Evolutionary conservation across 2,113 vertebrate species (phyloP).

Genomic region (Australoheros scitulus): DNA sequence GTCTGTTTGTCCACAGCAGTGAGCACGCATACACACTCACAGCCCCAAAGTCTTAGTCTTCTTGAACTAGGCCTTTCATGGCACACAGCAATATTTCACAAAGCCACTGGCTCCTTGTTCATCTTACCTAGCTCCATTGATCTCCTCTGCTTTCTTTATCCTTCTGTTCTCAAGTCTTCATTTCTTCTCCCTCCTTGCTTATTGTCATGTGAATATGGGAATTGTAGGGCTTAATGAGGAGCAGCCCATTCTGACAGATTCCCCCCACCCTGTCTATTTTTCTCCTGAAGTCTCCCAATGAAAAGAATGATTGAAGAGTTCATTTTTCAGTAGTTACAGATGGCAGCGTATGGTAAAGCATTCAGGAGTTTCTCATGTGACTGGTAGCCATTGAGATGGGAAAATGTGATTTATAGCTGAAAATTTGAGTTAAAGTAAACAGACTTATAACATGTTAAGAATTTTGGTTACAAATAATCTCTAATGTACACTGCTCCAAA

Average conservation of each 20-base stretch:
- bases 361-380: slow-evolving; percentile 28
- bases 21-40: not conserved
- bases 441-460: not conserved
- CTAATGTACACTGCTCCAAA: not conserved
- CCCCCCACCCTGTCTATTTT: not conserved
- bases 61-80: slow-evolving; percentile 4
- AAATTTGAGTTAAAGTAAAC: not conserved
- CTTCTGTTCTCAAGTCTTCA: slow-evolving; percentile 16
- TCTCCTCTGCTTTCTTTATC: slow-evolving; percentile 24
- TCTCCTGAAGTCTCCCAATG: slow-evolving; percentile 15
- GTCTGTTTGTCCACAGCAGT: slow-evolving; percentile 32
- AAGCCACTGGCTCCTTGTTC: slow-evolving; percentile 24
- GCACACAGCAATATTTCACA: slow-evolving; percentile 25
- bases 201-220: slow-evolving; percentile 19
- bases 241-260: not conserved
- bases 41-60: slow-evolving; percentile 17
- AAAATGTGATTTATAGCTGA: not conserved
- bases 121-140: slow-evolving; percentile 24
- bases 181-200: slow-evolving; percentile 20
- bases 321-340: slow-evolving; percentile 45
- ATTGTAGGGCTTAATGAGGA: slow-evolving; percentile 18
- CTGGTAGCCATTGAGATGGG: slow-evolving; percentile 5
- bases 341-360: slow-evolving; percentile 27
- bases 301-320: slow-evolving; percentile 37
- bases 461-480: not conserved